phyloP scores from a whole-genome alignment of 2,797 vertebrate genomes.

The Aulostomus chinensis region DNA sequence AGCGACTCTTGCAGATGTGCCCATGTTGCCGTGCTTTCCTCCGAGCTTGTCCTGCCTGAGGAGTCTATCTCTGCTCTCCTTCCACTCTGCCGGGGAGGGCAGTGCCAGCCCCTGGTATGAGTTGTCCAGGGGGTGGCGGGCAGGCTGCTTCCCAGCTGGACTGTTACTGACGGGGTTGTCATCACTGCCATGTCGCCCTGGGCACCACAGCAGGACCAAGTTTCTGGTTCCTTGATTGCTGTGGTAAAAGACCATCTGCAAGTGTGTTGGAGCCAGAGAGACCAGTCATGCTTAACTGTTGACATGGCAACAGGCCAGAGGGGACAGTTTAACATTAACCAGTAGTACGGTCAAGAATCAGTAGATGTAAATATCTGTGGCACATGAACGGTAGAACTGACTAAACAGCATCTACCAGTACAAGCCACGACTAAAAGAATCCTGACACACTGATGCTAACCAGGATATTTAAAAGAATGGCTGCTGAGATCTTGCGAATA shows the following conservation, averaged over 20 bases:
- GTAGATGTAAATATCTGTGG: conserved; percentile 26
- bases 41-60: conserved; percentile 46
- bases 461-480: too few relatives aligned
- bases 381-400: too few relatives aligned
- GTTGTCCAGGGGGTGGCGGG: conserved; percentile 29
- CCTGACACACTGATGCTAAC: too few relatives aligned
- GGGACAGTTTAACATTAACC: conserved; percentile 19
- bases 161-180: conserved; percentile 50
- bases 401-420: too few relatives aligned
- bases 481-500: too few relatives aligned
- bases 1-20: conserved; percentile 64
- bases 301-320: conserved; percentile 60
- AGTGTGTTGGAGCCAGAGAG: conserved; percentile 47
- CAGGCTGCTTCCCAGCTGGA: conserved; percentile 63
- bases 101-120: conserved; percentile 42
- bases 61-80: conserved; percentile 35
- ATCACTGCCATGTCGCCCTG: conserved; percentile 46
- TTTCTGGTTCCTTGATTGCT: conserved; percentile 48
- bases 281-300: conserved; percentile 44
- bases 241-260: conserved; percentile 52
- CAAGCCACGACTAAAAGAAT: too few relatives aligned
- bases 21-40: conserved; percentile 68
- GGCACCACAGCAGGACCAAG: conserved; percentile 50
- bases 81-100: conserved; percentile 50
- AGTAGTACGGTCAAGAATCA: conserved; percentile 13